Evolutionary conservation across 2,113 vertebrate genomes (phyloP), one percentile per base, ranked within the genome.

Genomic region (Glaucomys volans): DNA sequence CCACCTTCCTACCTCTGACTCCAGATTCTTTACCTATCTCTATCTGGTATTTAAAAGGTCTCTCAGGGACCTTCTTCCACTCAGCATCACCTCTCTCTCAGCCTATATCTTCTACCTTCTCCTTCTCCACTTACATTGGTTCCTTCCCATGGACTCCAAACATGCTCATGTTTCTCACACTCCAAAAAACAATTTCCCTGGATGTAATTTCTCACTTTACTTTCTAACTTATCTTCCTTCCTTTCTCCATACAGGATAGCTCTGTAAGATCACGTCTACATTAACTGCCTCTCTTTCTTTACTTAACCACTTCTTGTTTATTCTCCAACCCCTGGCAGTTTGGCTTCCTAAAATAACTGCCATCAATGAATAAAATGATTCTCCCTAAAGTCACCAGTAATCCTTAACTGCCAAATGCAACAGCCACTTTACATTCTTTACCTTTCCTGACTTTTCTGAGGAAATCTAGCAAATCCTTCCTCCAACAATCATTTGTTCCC

Each of bases 291-390:
- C 7, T 83, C 42, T 82, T 88, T 82, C 40, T 77, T 76, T 62
- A 77, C 52, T 79, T 94, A 57, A 79, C n/a, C 24, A 40, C 22
- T 92, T 95, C 16, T 62, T 14, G 32, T 67, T 81, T 91, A 77
- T 32, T 74, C 40, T 72, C 30, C 2, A 75, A 82, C 7, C 8
- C 24, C 5, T 66, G 71, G 35, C 11, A 44, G 37, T 66, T 93
- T 87, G 57, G 12, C 35, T 69, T 59, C n/a, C 59, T 30, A 75
- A 40, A 77, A 74, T 42, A n/a, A 93, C 57, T n/a, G 90, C 30
- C 5, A 79, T 72, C 40, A 77, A 47, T 59, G 86, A 87, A 94
- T 85, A 84, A 82, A 81, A 85, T 5, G 13, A 76, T 30, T 57
- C 67, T 75, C 44, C 35, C 6, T 76, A 90, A 81, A 24, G 50